Evolutionary conservation across 1,140 invertebrate genomes (phyloP).

Genomic region (Bursaphelenchus mucronatus): DNA sequence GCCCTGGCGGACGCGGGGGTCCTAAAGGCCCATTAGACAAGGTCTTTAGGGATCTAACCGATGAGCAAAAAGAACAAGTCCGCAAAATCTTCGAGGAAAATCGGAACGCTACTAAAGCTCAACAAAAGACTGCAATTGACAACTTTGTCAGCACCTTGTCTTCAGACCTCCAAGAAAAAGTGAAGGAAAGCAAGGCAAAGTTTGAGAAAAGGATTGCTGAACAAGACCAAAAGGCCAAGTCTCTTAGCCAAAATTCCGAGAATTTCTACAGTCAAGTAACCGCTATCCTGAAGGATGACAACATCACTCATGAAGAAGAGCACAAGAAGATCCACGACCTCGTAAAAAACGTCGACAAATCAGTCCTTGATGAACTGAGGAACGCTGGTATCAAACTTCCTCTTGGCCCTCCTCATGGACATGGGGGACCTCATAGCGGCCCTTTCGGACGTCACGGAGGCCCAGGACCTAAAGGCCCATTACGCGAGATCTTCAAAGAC

Average conservation of each 20-base stretch:
- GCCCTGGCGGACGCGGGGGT: too few species aligned
- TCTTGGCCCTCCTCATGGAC: neutral
- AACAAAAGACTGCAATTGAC: too few species aligned
- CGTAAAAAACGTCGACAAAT: neutral
- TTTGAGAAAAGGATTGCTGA: neutral
- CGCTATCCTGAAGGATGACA: neutral
- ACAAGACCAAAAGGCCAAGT: neutral
- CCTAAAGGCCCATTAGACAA: too few species aligned
- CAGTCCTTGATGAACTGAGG: neutral
- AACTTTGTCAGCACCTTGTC: neutral
- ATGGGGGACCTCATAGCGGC: too few species aligned
- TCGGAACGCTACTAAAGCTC: too few species aligned
- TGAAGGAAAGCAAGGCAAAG: neutral
- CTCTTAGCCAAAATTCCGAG: neutral
- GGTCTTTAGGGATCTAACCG: too few species aligned
- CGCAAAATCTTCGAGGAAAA: too few species aligned
- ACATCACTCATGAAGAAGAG: neutral
- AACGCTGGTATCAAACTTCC: neutral
- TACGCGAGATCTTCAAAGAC: too few species aligned
- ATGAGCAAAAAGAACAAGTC: too few species aligned
- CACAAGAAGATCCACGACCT: neutral
- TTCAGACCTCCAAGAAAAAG: neutral
- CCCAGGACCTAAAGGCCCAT: too few species aligned
- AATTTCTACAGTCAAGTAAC: neutral
- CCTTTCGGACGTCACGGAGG: too few species aligned